Conservation (phyloP, 1,140 invertebrate species). For the Papilio dardanus region DNA sequence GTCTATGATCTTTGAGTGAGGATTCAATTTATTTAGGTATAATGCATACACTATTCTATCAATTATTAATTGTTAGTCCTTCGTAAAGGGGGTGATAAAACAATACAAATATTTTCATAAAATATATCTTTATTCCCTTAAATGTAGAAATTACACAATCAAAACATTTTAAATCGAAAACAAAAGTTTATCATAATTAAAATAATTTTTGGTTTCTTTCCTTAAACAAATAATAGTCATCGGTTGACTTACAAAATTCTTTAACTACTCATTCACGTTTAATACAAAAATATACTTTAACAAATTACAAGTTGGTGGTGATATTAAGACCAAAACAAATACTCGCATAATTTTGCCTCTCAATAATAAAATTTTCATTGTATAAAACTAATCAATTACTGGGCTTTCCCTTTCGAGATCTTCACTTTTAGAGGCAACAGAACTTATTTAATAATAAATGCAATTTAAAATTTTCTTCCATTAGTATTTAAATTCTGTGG, state of each 20-base stretch:
- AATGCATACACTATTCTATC: neutral
- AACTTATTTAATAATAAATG: neutral
- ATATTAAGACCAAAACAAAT: neutral
- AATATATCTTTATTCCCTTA: neutral
- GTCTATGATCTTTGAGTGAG: too few species aligned
- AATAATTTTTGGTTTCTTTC: conserved; percentile 7
- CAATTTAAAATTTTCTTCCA: neutral
- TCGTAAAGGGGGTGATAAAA: neutral
- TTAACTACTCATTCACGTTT: neutral
- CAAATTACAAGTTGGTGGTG: neutral
- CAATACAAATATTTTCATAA: neutral
- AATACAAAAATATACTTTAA: neutral
- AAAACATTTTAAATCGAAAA: neutral
- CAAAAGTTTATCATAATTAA: neutral
- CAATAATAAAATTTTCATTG: neutral
- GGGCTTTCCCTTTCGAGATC: neutral
- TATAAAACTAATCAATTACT: neutral
- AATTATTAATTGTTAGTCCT: neutral
- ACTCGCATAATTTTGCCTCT: neutral
- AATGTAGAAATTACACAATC: neutral
- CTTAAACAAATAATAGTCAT: neutral
- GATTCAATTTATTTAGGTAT: too few species aligned
- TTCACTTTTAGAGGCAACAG: neutral
- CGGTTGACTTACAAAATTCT: too few species aligned
- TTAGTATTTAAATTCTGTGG: conserved; percentile 28